Percentiles rank a stretch among this genome's conserved stretches.
These are phyloP conservation scores for Bilobella aurantiaca DNA, from an alignment of 1,140 invertebrate genomes.

Conservation along the genomic window DNA sequence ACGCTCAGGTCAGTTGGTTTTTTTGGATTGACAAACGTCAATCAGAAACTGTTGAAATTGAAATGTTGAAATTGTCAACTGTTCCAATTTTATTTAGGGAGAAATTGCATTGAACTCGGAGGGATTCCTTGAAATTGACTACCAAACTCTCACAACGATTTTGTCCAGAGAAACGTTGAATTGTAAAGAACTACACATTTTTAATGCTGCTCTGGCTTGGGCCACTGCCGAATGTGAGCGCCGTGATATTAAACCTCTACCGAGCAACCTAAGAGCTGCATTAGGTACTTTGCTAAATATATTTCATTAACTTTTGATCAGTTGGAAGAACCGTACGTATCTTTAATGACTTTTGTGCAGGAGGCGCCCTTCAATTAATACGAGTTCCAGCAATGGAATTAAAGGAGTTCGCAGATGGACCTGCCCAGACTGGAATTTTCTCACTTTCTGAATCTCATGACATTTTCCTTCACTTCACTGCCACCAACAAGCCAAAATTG, in stretches of 20 bases:
- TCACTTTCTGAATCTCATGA: constrained; percentile 82
- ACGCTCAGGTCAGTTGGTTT: constrained; percentile 57
- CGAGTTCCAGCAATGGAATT: constrained; percentile 80
- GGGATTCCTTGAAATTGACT: constrained; percentile 83
- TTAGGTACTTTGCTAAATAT: constrained; percentile 19
- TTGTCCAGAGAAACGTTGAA: constrained; percentile 77
- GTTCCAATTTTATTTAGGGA: constrained; percentile 50
- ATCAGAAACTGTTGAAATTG: neutral
- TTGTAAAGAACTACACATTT: constrained; percentile 78
- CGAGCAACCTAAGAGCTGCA: constrained; percentile 52
- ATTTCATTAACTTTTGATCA: constrained; percentile 46
- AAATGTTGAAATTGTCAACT: neutral
- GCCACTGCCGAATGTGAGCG: constrained; percentile 71
- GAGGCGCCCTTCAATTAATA: constrained; percentile 62
- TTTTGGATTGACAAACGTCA: no score
- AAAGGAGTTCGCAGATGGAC: constrained; percentile 82
- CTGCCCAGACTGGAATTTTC: constrained; percentile 74
- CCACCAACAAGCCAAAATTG: constrained; percentile 66
- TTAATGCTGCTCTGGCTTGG: constrained; percentile 82
- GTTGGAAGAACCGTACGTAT: no score
- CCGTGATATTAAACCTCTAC: constrained; percentile 61
- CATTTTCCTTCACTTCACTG: constrained; percentile 80
- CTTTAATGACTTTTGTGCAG: constrained; percentile 36
- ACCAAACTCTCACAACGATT: constrained; percentile 75
- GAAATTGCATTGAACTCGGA: constrained; percentile 87